Percentiles rank a stretch among this genome's conserved stretches.
phyloP scores from a whole-genome alignment of 2,113 vertebrate genomes.

The Eupsittula cactorum region DNA sequence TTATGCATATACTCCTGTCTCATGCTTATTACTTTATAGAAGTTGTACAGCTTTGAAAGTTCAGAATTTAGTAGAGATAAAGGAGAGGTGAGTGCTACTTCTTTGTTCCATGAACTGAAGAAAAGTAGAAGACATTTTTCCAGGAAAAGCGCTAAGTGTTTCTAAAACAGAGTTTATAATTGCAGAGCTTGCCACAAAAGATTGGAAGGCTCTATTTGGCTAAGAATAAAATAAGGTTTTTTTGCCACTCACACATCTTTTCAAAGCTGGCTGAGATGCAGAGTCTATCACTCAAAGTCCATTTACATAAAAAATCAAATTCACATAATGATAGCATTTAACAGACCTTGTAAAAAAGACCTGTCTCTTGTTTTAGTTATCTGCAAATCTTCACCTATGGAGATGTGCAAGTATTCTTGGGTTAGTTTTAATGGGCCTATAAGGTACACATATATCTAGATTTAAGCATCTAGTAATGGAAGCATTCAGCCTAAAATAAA shows the following conservation, averaged over 20 bases:
- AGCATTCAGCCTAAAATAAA: not conserved
- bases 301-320: not conserved
- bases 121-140: not conserved
- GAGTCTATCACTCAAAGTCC: not conserved
- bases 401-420: not conserved
- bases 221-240: not conserved
- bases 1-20: not conserved
- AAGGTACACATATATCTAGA: not conserved
- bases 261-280: not conserved
- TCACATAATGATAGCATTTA: not conserved
- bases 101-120: not conserved
- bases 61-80: not conserved
- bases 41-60: not conserved
- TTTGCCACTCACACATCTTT: not conserved
- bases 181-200: not conserved
- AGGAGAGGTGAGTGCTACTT: not conserved
- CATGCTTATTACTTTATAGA: not conserved
- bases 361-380: not conserved
- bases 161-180: not conserved
- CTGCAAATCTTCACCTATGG: not conserved
- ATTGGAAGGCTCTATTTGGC: not conserved
- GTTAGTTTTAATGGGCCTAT: not conserved
- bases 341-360: not conserved
- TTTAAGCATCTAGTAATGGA: not conserved
- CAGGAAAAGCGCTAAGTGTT: not conserved